Base-by-base conservation (phyloP, 2,797 vertebrate genomes). In the Alauda arvensis region DNA sequence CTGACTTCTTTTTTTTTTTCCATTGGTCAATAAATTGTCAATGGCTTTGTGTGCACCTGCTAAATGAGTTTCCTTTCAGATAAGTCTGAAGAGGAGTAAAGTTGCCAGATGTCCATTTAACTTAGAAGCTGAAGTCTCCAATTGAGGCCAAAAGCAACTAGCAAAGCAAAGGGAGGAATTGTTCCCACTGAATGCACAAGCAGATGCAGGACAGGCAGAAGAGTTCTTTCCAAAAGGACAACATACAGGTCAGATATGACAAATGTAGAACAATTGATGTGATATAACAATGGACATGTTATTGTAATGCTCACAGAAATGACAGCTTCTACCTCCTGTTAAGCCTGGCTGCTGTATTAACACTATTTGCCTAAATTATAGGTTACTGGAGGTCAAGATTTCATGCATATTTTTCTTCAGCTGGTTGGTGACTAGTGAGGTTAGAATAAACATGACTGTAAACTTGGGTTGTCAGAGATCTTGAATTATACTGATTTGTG, bases 21-120 rank as follows among this genome's bases (percentile, higher is more conserved):
- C 51, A 70, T 88, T 92, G 80, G 77, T 87, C 91, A 91, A 79
- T 87, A 94, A 86, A 51, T 93, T 94, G 56, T 78, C 91, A 90
- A 60, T 83, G 69, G 60, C n/a, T 95, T 83, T 90, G 55, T 34
- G 21, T 76, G 70, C 85, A 93, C 79, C 76, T 92, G 87, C 89
- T 92, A 92, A 83, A 93, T 91, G 67, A 90, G 66, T 66, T 79
- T 72, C 37, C 52, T 85, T 89, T 87, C 71, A 83, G 48, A 88
- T 81, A 94, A 92, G 21, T 87, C 84, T 92, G 79, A 94, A 83
- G 83, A 81, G 72, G 52, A 94, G 60, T 20, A 48, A 91, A 91
- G 88, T 93, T 89, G 62, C 69, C 61, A 83, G 83, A 90, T 79
- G 85, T 78, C 55, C 68, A 40, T 69, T 94, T 94, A 88, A 90